These are phyloP conservation scores for Platerodrilus igneus DNA, from an alignment of 2,888 invertebrate species.

Conservation along the genomic window DNA sequence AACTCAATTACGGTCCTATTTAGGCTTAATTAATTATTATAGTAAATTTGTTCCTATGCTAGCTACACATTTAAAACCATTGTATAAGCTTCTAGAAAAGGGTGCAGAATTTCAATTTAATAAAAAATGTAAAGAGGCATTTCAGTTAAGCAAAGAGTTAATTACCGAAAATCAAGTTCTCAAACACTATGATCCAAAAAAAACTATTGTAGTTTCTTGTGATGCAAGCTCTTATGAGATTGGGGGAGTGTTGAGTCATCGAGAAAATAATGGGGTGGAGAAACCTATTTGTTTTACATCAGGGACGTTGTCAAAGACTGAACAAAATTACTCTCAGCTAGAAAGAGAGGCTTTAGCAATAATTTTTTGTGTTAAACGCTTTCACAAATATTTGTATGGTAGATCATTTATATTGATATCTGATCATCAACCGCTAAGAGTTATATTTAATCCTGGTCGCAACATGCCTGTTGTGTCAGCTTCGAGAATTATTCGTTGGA, in stretches of 20 bases:
- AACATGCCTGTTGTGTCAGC: too few relatives aligned
- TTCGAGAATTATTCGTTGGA: too few relatives aligned
- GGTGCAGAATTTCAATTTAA: conserved; percentile 15
- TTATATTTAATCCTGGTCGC: too few relatives aligned
- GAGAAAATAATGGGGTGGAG: conserved; percentile 29
- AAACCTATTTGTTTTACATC: conserved; percentile 36
- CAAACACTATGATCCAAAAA: conserved; percentile 24
- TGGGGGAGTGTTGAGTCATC: conserved; percentile 33
- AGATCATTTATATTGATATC: conserved; percentile 29
- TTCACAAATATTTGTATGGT: conserved; percentile 39
- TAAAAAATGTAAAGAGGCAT: conserved; percentile 14
- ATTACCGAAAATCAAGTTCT: conserved; percentile 19
- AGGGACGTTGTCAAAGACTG: conserved; percentile 32
- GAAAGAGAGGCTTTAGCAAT: conserved; percentile 36
- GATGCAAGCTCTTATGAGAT: conserved; percentile 34
- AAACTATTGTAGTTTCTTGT: conserved; percentile 30
- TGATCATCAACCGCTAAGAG: conserved; percentile 5
- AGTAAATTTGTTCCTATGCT: conserved; percentile 24
- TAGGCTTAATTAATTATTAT: conserved; percentile 24
- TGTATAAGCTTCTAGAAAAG: conserved; percentile 19
- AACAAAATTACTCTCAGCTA: conserved; percentile 38
- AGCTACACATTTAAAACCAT: conserved; percentile 13
- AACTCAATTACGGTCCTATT: conserved; percentile 17
- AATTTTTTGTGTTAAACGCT: conserved; percentile 35
- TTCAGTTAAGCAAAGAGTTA: conserved; percentile 22